Base-by-base conservation (phyloP, 2,888 invertebrate species). In the Pheosia gnoma region DNA sequence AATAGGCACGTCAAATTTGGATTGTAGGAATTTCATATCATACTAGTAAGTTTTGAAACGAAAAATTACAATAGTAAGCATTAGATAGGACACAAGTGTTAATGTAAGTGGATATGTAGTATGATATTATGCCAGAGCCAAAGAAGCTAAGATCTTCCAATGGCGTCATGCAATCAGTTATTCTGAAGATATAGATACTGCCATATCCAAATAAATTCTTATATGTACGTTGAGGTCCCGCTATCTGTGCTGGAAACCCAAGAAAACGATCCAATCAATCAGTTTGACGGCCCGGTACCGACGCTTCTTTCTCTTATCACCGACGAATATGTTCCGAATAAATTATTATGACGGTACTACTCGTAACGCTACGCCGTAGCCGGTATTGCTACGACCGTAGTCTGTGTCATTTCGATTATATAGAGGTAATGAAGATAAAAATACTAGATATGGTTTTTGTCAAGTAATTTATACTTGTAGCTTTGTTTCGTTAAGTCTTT, bases 231-330 rank as follows among this genome's bases (percentile, higher is more conserved):
- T 53, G 10, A 4, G 10, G 38, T 4, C 49, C 58, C 59, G 75
- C 64, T 74, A 74, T 74, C 74, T 68, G 61, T 63, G 65, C 63
- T 64, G 56, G 61, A 68, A 60, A 58, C 66, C 66, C 65, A 64
- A 73, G 67, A 67, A 77, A 78, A 74, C 70, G 77, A 75, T 66
- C 64, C 77, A 67, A 77, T 77, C 77, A 73, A 78, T 76, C 77
- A 78, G 78, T 63, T 61, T 65, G 76, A 75, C 74, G 71, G 71
- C 66, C 59, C 70, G 76, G 68, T 73, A 70, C 65, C 65, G 57
- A 59, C 70, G 74, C 65, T 71, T 60, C 70, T 75, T 75, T 68
- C 61, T 70, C 73, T 76, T 74, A 74, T 76, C 75, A 75, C 63
- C 68, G 56, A 55, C 57, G 62, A 71, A 75, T 73, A 75, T 75